These are phyloP conservation scores for Sebastes fasciatus DNA, from an alignment of 2,113 vertebrate species.

Conservation along the genomic window DNA sequence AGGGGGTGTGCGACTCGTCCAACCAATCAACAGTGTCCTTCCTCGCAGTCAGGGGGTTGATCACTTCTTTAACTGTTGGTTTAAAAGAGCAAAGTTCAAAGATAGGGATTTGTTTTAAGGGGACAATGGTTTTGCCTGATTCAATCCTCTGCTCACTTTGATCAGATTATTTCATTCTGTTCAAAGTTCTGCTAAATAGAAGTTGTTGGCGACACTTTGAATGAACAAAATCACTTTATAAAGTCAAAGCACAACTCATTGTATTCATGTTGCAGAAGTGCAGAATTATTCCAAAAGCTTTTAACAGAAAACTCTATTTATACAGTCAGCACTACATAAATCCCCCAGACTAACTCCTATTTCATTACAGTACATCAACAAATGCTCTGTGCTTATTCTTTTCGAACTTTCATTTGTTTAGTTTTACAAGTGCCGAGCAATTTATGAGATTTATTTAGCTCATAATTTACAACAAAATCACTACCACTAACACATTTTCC, in stretches of 20 bases:
- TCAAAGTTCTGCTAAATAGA: not conserved
- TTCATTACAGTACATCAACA: not conserved
- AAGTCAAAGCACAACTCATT: not conserved
- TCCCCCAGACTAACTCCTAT: not conserved
- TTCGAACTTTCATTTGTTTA: not conserved
- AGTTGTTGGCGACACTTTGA: not conserved
- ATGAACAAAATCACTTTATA: not conserved
- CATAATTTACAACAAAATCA: not conserved
- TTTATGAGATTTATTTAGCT: not conserved
- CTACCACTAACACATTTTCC: not conserved
- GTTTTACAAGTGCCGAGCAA: not conserved
- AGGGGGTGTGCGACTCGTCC: constrained; percentile 71
- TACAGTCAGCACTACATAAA: not conserved
- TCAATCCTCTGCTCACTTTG: not conserved
- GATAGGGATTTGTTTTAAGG: constrained; percentile 51
- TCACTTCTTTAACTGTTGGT: constrained; percentile 37
- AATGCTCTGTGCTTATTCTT: not conserved
- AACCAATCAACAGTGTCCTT: constrained; percentile 70
- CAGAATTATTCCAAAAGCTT: constrained; percentile 1
- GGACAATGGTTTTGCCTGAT: not conserved
- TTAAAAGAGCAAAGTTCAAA: constrained; percentile 76
- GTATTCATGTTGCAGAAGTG: not conserved
- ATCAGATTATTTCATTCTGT: not conserved
- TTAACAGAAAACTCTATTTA: not conserved
- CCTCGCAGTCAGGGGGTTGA: constrained; percentile 18